Base-by-base conservation (phyloP, 2,888 invertebrate genomes). In the Tipula lateralis region DNA sequence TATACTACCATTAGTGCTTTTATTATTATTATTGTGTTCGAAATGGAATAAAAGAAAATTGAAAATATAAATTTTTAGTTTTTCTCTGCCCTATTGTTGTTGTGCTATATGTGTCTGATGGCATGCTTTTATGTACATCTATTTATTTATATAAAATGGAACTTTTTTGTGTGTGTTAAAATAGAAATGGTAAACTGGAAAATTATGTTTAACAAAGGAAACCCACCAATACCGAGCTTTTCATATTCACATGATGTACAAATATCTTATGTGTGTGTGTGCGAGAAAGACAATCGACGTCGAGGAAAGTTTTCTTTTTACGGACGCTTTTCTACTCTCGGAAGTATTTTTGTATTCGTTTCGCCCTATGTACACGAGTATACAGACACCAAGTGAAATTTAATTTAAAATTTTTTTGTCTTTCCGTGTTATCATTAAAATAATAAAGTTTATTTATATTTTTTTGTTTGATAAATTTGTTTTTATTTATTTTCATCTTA, bases 361-460 rank as follows among this genome's bases (percentile, higher is more conserved):
- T 66, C 9, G 13, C 39, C 19, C 12, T 66, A 24, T n/a, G n/a
- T n/a, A n/a, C n/a, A n/a, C n/a, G n/a, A n/a, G n/a, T 66, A 24
- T 9, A 24, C 66, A 66, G 66, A n/a, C 13, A 66, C 66, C 24
- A 24, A 66, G 66, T 66, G 66, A 66, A 66, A 66, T 66, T 66
- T 24, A 66, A 66, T 66, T 66, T 66, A 50, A 50, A 44, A 50
- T 16, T 50, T 50, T 50, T n/a, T n/a, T n/a, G n/a, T 12, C 24
- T 9, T 9, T 66, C 12, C 66, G 66, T 66, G 66, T 66, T 66
- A 66, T 66, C 66, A 66, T 66, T 66, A 66, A 66, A 66, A 66
- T 66, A 66, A 66, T 66, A 66, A 66, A 66, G 24, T 66, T 66
- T 66, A 66, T 66, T 66, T 66, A 66, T 66, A n/a, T 66, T 50